A percentile compares a stretch with the other conserved stretches of the same genome.
phyloP scores from a whole-genome alignment of 2,888 invertebrate genomes.

The Xanthorhoe spadicearia region DNA sequence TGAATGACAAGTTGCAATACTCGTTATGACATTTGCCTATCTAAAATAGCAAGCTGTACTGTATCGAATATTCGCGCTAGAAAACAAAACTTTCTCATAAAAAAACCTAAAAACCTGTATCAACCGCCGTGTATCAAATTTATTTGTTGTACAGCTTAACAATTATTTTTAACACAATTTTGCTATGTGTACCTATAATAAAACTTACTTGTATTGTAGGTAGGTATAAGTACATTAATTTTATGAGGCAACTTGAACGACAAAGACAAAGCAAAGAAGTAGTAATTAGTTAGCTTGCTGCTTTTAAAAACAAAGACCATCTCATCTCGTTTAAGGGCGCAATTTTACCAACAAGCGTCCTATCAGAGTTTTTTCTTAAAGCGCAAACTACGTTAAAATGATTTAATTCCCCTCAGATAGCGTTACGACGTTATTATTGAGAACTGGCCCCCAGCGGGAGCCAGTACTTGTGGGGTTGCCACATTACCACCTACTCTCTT shows the following conservation, averaged over 20 bases:
- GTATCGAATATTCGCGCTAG: too few species aligned
- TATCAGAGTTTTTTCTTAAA: conserved; percentile 74
- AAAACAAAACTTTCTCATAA: too few species aligned
- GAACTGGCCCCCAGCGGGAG: conserved; percentile 46
- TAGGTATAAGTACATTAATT: too few species aligned
- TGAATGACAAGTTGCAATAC: too few species aligned
- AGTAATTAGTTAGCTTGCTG: conserved; percentile 46
- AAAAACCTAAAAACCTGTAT: too few species aligned
- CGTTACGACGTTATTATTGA: conserved; percentile 74
- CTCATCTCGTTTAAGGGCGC: conserved; percentile 50
- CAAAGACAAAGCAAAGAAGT: conserved; percentile 41
- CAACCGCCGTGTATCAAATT: too few species aligned
- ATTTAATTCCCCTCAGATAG: conserved; percentile 82
- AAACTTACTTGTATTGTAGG: background rate
- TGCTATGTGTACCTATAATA: too few species aligned
- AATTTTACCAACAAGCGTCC: conserved; percentile 72
- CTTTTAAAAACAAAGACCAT: conserved; percentile 55
- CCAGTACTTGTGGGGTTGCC: conserved; percentile 24
- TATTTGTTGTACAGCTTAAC: too few species aligned
- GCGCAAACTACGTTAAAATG: conserved; percentile 82
- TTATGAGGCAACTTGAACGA: background rate
- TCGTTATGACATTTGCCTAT: too few species aligned
- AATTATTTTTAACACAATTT: too few species aligned
- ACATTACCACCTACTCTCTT: background rate
- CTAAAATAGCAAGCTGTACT: too few species aligned